Evolutionary conservation across 2,113 vertebrate genomes (phyloP).

Genomic region (Galeopterus variegatus): DNA sequence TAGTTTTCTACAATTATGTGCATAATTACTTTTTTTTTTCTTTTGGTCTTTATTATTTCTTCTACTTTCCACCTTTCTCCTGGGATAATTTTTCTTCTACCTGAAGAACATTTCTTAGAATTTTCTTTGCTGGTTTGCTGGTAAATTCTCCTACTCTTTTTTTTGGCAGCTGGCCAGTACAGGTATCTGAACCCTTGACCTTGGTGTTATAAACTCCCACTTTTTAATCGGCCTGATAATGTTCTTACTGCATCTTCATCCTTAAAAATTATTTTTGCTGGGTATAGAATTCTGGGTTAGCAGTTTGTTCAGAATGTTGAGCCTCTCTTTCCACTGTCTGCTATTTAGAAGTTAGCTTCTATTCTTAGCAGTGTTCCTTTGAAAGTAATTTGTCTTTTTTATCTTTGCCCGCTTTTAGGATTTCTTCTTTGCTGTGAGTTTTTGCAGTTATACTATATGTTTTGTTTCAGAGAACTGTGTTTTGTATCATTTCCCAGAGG

Average conservation of each 20-base stretch:
- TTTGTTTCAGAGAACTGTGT: conserved; percentile 39
- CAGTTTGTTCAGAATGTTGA: neutral
- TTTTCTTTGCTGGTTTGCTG: neutral
- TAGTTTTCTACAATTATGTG: neutral
- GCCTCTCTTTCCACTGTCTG: neutral
- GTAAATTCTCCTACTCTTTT: neutral
- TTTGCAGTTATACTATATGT: neutral
- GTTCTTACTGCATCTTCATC: neutral
- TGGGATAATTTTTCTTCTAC: neutral
- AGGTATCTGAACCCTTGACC: too few relatives aligned
- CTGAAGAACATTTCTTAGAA: neutral
- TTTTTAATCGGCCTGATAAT: neutral
- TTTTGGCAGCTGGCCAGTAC: neutral
- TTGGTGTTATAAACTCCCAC: too few relatives aligned
- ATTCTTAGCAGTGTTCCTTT: neutral
- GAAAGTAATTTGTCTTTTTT: neutral
- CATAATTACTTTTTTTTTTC: neutral
- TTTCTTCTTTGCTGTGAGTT: neutral
- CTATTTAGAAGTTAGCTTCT: neutral
- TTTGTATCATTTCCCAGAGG: neutral
- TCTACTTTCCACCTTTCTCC: neutral
- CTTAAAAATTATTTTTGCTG: neutral
- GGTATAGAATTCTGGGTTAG: neutral
- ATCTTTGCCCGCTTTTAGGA: neutral
- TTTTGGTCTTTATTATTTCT: neutral